Percentiles rank a stretch among this genome's conserved stretches.
Conservation (phyloP, 2,888 invertebrate species). For the Scrobipalpa atriplicella region DNA sequence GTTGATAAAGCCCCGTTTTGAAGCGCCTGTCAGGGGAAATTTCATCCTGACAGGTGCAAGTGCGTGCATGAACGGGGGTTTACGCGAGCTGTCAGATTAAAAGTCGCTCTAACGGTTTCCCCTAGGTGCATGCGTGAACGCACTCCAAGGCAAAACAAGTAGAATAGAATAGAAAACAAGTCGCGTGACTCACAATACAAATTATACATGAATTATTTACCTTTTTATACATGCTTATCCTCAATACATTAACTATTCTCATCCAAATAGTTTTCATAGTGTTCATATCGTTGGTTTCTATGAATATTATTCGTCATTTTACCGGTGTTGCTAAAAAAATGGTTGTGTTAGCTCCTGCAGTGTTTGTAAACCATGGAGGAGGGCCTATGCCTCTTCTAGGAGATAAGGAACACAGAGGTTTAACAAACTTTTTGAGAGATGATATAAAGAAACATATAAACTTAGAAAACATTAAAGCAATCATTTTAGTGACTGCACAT, state of each 20-base stretch:
- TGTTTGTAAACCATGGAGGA: slow-evolving; percentile 77
- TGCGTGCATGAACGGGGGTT: too few species aligned
- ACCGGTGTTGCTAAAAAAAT: slow-evolving; percentile 61
- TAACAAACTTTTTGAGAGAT: slow-evolving; percentile 67
- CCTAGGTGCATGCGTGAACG: too few species aligned
- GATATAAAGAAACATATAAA: slow-evolving; percentile 68
- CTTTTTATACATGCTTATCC: slow-evolving; percentile 65
- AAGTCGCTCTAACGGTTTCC: too few species aligned
- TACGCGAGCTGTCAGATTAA: too few species aligned
- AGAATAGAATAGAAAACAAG: too few species aligned
- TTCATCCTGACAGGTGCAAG: too few species aligned
- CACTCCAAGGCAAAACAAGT: slow-evolving; percentile 21
- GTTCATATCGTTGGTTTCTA: slow-evolving; percentile 71
- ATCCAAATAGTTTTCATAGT: slow-evolving; percentile 70
- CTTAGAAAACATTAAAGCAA: slow-evolving; percentile 66
- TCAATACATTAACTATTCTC: slow-evolving; percentile 70
- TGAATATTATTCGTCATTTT: slow-evolving; percentile 72
- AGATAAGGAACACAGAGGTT: slow-evolving; percentile 65
- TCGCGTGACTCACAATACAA: slow-evolving; percentile 28
- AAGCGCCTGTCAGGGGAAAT: too few species aligned
- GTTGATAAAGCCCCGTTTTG: too few species aligned
- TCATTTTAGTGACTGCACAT: slow-evolving; percentile 74
- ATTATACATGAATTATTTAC: slow-evolving; percentile 41
- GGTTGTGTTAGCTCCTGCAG: slow-evolving; percentile 68
- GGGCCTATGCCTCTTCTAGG: slow-evolving; percentile 72